Evolutionary conservation across 2,797 vertebrate genomes (phyloP).

Genomic region (Philypnodon macrostomus): DNA sequence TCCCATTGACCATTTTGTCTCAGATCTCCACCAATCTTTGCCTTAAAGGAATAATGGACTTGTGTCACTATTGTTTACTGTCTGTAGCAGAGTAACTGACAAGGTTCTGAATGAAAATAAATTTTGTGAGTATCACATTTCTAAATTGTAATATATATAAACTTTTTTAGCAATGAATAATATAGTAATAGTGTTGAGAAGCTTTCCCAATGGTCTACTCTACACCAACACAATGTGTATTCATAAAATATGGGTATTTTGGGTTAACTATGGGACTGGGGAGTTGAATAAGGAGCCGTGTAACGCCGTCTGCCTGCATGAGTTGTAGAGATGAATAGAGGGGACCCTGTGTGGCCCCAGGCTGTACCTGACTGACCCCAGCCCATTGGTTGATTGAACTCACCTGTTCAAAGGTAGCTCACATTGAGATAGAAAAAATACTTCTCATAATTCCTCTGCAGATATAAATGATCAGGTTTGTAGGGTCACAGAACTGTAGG

Average conservation of each 20-base stretch:
- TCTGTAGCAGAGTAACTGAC: neutral
- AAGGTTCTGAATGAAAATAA: neutral
- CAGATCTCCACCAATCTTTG: neutral
- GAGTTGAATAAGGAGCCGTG: too few species aligned
- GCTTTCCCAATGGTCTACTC: too few species aligned
- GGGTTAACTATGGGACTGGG: too few species aligned
- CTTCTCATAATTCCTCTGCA: too few species aligned
- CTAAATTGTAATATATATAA: neutral
- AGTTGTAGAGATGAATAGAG: neutral
- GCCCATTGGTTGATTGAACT: slow-evolving; percentile 42
- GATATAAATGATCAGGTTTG: too few species aligned
- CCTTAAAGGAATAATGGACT: neutral
- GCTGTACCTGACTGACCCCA: slow-evolving; percentile 43
- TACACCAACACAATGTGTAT: too few species aligned
- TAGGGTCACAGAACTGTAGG: too few species aligned
- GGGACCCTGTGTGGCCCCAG: slow-evolving; percentile 39
- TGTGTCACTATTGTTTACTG: slow-evolving; percentile 1
- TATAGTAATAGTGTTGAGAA: too few species aligned
- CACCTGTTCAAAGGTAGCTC: slow-evolving; percentile 58
- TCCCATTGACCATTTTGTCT: neutral
- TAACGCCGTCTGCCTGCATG: too few species aligned
- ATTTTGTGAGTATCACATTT: neutral
- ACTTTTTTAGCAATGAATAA: neutral
- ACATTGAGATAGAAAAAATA: too few species aligned
- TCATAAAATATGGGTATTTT: too few species aligned